phyloP scores from a whole-genome alignment of 2,888 invertebrate genomes.

The Limnephilus marmoratus region DNA sequence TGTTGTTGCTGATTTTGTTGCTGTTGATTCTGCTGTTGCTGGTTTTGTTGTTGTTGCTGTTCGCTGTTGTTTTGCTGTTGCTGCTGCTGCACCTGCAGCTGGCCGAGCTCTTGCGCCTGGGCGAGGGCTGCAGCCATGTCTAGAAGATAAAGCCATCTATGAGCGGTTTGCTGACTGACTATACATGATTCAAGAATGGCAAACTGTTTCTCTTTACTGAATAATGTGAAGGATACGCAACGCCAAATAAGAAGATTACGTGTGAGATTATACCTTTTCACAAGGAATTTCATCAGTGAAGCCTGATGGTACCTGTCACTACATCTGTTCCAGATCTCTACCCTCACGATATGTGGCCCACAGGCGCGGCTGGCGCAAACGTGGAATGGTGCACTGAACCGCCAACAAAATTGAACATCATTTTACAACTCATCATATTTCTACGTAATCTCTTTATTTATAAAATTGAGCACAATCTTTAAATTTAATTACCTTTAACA shows the following conservation, averaged over 20 bases:
- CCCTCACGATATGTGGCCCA: too few species aligned
- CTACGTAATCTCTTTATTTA: too few species aligned
- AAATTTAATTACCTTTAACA: too few species aligned
- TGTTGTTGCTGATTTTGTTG: conserved; percentile 68
- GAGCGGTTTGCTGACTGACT: neutral
- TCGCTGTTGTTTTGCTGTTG: conserved; percentile 69
- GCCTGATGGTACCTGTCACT: neutral
- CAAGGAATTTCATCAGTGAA: neutral
- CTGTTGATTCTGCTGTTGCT: conserved; percentile 72
- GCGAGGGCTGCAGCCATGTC: conserved; percentile 70
- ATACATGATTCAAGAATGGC: neutral
- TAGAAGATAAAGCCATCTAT: conserved; percentile 5
- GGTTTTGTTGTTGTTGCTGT: conserved; percentile 69
- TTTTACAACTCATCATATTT: too few species aligned
- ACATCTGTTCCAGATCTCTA: neutral
- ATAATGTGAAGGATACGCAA: neutral
- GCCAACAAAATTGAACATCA: too few species aligned
- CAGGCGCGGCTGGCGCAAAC: too few species aligned
- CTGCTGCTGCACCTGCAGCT: conserved; percentile 68
- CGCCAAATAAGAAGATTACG: too few species aligned
- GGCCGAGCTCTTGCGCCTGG: conserved; percentile 74
- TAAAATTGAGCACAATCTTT: too few species aligned
- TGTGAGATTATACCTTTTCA: too few species aligned
- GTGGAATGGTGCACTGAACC: too few species aligned
- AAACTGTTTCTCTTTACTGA: neutral